Percentiles rank a stretch among this genome's conserved stretches.
These are phyloP conservation scores for Ariolimax columbianus DNA, from an alignment of 2,888 invertebrate species.

Conservation along the genomic window DNA sequence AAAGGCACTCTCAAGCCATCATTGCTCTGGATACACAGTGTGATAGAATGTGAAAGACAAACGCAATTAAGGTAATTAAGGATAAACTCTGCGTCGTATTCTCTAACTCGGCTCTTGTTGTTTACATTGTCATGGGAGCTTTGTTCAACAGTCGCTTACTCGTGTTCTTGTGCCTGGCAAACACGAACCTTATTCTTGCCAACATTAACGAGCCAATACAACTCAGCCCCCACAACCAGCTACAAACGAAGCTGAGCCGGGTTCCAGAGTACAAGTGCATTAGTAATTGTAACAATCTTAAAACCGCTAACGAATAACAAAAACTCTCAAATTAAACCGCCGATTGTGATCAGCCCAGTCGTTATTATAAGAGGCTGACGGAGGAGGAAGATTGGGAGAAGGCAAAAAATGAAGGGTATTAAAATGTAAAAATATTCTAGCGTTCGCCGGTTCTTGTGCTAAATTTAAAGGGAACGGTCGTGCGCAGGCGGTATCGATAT, in stretches of 20 bases:
- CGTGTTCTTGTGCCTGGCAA: not conserved
- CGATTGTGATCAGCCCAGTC: not conserved
- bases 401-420: not conserved
- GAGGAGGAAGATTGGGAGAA: not conserved
- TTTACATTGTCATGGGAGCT: not conserved
- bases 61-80: conserved; percentile 32
- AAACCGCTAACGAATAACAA: conserved; percentile 23
- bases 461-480: not conserved
- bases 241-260: not conserved
- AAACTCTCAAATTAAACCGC: conserved; percentile 27
- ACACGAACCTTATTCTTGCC: not conserved
- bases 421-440: not conserved
- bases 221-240: not conserved
- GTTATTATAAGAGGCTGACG: not conserved
- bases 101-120: not conserved
- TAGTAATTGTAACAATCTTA: conserved; percentile 26
- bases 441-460: not conserved
- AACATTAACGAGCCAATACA: conserved; percentile 29
- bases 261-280: conserved; percentile 30
- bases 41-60: not conserved
- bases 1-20: not conserved
- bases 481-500: not conserved
- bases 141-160: not conserved
- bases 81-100: not conserved
- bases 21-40: not conserved